Evolutionary conservation across 2,888 invertebrate genomes (phyloP).

Genomic region (Pseudanteris insignis): DNA sequence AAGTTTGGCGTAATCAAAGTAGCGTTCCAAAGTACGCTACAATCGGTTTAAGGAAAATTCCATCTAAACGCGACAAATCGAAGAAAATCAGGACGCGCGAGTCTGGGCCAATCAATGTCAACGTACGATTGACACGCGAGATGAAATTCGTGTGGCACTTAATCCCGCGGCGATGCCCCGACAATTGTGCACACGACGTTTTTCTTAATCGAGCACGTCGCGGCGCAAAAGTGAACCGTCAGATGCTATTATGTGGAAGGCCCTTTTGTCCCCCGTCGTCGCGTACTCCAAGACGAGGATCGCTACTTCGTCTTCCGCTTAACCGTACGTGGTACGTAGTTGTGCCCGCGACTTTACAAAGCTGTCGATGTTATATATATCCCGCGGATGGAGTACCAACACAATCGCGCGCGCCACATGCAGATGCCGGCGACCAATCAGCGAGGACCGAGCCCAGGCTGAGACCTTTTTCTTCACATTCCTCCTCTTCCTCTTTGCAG

Average conservation of each 20-base stretch:
- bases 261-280: constrained; percentile 23
- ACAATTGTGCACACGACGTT: constrained; percentile 37
- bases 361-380: constrained; percentile 47
- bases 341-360: constrained; percentile 45
- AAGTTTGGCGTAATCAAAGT: too few species aligned
- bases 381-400: constrained; percentile 22
- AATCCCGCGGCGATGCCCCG: constrained; percentile 19
- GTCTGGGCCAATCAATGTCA: too few species aligned
- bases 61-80: too few species aligned
- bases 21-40: too few species aligned
- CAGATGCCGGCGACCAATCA: constrained; percentile 25
- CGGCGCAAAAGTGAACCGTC: constrained; percentile 44
- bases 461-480: constrained; percentile 10
- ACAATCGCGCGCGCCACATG: constrained; percentile 14
- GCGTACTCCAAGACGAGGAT: constrained; percentile 36
- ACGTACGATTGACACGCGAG: not conserved
- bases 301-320: constrained; percentile 38
- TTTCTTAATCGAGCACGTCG: constrained; percentile 45
- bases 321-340: constrained; percentile 49
- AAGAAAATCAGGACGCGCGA: too few species aligned
- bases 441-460: constrained; percentile 33
- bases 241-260: constrained; percentile 43
- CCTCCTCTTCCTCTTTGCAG: not conserved
- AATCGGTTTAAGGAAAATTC: too few species aligned
- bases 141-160: constrained; percentile 8